Percentiles rank a stretch among this genome's conserved stretches.
phyloP scores from a whole-genome alignment of 2,888 invertebrate genomes.

The Pseudococcus longispinus region DNA sequence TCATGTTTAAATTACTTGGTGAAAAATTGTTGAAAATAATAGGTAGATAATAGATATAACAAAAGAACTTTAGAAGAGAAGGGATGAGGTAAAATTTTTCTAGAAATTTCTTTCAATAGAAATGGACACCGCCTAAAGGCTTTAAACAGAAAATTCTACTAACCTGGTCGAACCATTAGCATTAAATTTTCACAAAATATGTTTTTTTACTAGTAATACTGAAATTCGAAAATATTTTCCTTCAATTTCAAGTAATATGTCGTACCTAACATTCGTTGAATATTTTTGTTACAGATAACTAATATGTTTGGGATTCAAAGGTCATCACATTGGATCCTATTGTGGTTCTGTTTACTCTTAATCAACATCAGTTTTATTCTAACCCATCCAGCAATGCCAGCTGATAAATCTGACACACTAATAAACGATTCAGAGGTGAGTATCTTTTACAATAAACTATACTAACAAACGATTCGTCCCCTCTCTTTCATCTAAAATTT shows the following conservation, averaged over 20 bases:
- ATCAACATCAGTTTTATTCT: background rate
- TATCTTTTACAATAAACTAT: background rate
- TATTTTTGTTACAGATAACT: background rate
- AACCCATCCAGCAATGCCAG: conserved; percentile 14
- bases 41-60: too few relatives aligned
- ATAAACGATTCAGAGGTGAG: conserved; percentile 39
- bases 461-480: background rate
- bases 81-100: too few relatives aligned
- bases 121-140: too few relatives aligned
- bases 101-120: too few relatives aligned
- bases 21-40: too few relatives aligned
- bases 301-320: conserved; percentile 8
- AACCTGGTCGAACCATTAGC: too few relatives aligned
- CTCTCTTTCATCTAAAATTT: background rate
- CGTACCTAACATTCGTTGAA: background rate
- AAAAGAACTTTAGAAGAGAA: too few relatives aligned
- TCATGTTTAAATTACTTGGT: too few relatives aligned
- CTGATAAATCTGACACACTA: conserved; percentile 34
- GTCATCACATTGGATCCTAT: conserved; percentile 7
- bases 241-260: too few relatives aligned
- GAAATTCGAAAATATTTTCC: background rate
- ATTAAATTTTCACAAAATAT: too few relatives aligned
- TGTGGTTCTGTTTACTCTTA: background rate
- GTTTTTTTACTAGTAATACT: background rate
- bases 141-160: too few relatives aligned